phyloP scores from a whole-genome alignment of 2,888 invertebrate species.

The Watsonalla binaria region DNA sequence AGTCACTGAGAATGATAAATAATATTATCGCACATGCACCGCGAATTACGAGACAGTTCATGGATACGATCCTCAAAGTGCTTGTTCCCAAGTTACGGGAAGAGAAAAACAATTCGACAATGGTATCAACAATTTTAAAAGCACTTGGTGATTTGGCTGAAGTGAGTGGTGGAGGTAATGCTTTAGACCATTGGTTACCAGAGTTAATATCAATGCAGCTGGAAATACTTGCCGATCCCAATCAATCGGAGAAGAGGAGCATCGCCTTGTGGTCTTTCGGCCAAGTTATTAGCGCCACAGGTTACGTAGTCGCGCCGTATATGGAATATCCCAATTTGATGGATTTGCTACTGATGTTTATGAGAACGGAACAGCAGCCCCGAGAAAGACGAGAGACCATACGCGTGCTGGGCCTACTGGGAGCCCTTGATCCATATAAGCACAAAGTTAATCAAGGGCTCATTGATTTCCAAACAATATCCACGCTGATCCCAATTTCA shows the following conservation, averaged over 20 bases:
- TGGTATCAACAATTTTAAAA: conserved; percentile 92
- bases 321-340: conserved; percentile 94
- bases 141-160: conserved; percentile 98
- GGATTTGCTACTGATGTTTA: conserved; percentile 93
- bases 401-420: conserved; percentile 94
- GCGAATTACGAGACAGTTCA: conserved; percentile 94
- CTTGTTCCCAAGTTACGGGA: conserved; percentile 95
- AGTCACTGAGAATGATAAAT: conserved; percentile 95
- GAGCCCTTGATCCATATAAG: conserved; percentile 98
- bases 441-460: conserved; percentile 97
- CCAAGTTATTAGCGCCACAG: conserved; percentile 96
- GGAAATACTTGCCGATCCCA: conserved; percentile 96
- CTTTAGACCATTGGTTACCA: conserved; percentile 93
- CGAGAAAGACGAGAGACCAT: conserved; percentile 94
- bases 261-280: conserved; percentile 97
- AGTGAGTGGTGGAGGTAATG: conserved; percentile 90
- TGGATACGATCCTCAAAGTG: conserved; percentile 94
- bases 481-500: conserved; percentile 87
- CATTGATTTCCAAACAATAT: conserved; percentile 91
- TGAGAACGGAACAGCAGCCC: conserved; percentile 96
- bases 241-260: conserved; percentile 94
- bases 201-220: conserved; percentile 93
- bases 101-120: conserved; percentile 92
- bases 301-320: conserved; percentile 97
- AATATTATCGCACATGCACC: conserved; percentile 97